Evolutionary conservation across 1,140 invertebrate species (phyloP).

Genomic region (Drosophila busckii): DNA sequence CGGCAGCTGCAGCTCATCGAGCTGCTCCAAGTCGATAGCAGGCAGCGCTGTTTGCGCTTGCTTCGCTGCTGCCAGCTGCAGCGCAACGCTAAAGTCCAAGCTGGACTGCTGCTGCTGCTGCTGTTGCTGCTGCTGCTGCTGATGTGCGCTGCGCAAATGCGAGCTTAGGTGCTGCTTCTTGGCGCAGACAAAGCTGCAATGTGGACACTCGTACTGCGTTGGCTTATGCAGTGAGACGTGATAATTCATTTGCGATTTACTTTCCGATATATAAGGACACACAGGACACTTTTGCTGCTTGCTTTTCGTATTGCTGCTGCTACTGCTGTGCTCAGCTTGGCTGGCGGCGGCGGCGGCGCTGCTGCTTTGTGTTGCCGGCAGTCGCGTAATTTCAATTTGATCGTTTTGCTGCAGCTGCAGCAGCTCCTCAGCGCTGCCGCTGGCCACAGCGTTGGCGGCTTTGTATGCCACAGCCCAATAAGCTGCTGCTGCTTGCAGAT

Average conservation of each 20-base stretch:
- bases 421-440: slow-evolving; percentile 53
- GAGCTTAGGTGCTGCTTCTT: slow-evolving; percentile 88
- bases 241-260: slow-evolving; percentile 90
- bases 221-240: slow-evolving; percentile 91
- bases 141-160: slow-evolving; percentile 82
- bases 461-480: slow-evolving; percentile 61
- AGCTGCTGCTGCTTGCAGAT: slow-evolving; percentile 60
- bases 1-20: slow-evolving; percentile 45
- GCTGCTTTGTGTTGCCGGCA: slow-evolving; percentile 23
- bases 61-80: slow-evolving; percentile 73
- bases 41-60: slow-evolving; percentile 40
- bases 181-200: slow-evolving; percentile 90
- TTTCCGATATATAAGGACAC: slow-evolving; percentile 90
- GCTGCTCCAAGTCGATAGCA: slow-evolving; percentile 45
- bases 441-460: slow-evolving; percentile 38
- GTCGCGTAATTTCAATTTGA: slow-evolving; percentile 71
- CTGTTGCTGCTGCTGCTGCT: slow-evolving; percentile 32
- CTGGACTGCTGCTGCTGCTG: neutral
- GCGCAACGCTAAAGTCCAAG: slow-evolving; percentile 78
- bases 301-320: slow-evolving; percentile 58
- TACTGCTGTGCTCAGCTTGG: slow-evolving; percentile 15
- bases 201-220: slow-evolving; percentile 86
- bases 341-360: slow-evolving; percentile 1
- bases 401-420: slow-evolving; percentile 69
- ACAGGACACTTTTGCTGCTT: slow-evolving; percentile 84